Conservation (phyloP, 2,113 vertebrate genomes). For the Eidolon helvum region DNA sequence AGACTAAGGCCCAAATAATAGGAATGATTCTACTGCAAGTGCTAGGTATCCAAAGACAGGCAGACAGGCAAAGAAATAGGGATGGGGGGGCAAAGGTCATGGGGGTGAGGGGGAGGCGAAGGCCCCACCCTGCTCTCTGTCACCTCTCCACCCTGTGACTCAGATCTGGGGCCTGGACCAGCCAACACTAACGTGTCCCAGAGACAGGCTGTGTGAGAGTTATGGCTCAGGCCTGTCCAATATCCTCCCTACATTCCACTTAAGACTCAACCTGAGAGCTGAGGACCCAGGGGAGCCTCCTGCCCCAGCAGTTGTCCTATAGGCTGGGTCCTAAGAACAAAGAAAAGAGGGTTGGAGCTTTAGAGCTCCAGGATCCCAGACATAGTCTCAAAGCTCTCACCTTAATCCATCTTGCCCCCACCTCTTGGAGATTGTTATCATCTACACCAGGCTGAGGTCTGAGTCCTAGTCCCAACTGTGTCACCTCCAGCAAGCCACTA, state of each 20-base stretch:
- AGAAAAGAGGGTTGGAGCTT: neutral
- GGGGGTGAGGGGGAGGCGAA: neutral
- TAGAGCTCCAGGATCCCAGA: neutral
- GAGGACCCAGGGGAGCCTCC: neutral
- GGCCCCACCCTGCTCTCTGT: slow-evolving; percentile 71
- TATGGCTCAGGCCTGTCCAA: neutral
- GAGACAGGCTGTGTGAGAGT: neutral
- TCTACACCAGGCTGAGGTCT: neutral
- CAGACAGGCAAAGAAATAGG: neutral
- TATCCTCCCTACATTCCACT: neutral
- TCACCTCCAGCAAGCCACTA: neutral
- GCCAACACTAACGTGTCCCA: neutral
- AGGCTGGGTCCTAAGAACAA: neutral
- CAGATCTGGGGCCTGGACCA: slow-evolving; percentile 56
- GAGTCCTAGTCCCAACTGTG: neutral
- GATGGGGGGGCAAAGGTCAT: neutral
- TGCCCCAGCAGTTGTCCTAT: neutral
- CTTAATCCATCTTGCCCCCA: neutral
- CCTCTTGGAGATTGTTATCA: neutral
- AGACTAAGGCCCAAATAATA: neutral
- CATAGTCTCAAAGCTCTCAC: neutral
- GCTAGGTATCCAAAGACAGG: neutral
- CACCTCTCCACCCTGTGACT: slow-evolving; percentile 73
- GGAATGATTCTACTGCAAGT: neutral
- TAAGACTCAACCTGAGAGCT: neutral